Percentiles rank a stretch among this genome's conserved stretches.
Evolutionary conservation across 2,888 invertebrate genomes (phyloP).

Genomic region (Aphodius sticticus): DNA sequence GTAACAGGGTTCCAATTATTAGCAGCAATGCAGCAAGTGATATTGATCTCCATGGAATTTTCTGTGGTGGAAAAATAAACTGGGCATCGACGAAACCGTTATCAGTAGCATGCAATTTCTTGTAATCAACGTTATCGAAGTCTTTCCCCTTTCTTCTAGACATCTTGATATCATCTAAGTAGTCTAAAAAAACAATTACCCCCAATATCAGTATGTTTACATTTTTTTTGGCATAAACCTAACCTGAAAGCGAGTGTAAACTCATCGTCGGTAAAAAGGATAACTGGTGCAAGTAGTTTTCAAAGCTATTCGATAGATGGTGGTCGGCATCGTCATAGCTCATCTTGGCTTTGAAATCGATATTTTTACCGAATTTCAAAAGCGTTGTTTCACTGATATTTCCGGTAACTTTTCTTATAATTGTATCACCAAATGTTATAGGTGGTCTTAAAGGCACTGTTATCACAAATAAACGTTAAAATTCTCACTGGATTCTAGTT

Average conservation of each 20-base stretch:
- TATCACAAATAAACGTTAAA: constrained; percentile 21
- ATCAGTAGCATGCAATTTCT: constrained; percentile 65
- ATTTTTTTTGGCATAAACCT: constrained; percentile 20
- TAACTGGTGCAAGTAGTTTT: constrained; percentile 44
- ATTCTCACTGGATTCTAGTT: not conserved
- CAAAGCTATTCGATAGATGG: constrained; percentile 43
- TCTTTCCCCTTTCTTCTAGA: constrained; percentile 68
- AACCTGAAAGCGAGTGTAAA: constrained; percentile 54
- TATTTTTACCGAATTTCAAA: constrained; percentile 16
- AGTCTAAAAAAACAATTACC: constrained; percentile 54
- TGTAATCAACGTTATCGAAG: constrained; percentile 70
- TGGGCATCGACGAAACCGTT: constrained; percentile 77
- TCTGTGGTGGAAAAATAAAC: constrained; percentile 70
- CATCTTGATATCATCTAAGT: constrained; percentile 64
- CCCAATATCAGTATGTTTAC: not conserved
- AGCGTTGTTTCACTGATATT: not conserved
- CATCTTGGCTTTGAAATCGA: constrained; percentile 34
- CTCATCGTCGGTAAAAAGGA: constrained; percentile 50
- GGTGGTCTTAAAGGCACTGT: constrained; percentile 22
- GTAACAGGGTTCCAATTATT: constrained; percentile 75
- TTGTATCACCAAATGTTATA: not conserved
- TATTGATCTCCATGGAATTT: constrained; percentile 88
- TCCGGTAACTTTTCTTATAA: not conserved
- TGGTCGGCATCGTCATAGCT: constrained; percentile 40
- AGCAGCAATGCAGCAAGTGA: constrained; percentile 78